Base-by-base conservation (phyloP, 2,888 invertebrate genomes). In the Lordiphosa andalusiaca region DNA sequence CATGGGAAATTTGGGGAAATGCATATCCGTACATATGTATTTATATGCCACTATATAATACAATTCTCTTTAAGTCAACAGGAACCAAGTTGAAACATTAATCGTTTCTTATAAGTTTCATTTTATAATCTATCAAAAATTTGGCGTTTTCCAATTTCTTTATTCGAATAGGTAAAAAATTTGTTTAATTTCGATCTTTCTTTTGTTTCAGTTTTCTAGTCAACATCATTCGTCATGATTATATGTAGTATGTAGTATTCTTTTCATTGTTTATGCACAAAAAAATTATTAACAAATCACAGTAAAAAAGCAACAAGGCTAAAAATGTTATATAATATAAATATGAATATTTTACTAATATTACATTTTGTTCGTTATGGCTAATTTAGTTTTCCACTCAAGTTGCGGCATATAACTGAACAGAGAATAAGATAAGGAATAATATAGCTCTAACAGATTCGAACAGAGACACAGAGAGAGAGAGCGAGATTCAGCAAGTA, bases 281-380 rank as follows among this genome's bases (percentile, higher is more conserved):
- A 30, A 67, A 76, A 77, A 70, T 59, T 67, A 72, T 78, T 76
- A 78, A 78, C 84, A 78, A 78, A 78, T 78, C 78, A 78, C 78
- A 78, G 84, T 80, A 67, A 80, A 80, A 67, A 78, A 80, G 84
- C 78, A 83, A 76, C 73, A 71, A 75, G 70, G 80, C 69, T 82
- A 64, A 67, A 71, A 60, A 64, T 65, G 44, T 61, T 53, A 60
- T 53, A 60, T 41, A 62, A 62, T 41, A 61, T 36, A 44, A 40
- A 7, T 46, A 46, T 51, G 37, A 38, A 12, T 54, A 39, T 33
- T 13, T 35, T 25, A 44, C 39, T 9, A 16, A 30, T 58, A 23
- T 58, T 9, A 10, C 47, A 39, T 44, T 37, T 23, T 47, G 51
- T 36, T 60, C 19, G 39, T 41, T 61, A 62, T 61, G 64, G 60